Conservation (phyloP, 2,113 vertebrate species). For the Vulpes vulpes region DNA sequence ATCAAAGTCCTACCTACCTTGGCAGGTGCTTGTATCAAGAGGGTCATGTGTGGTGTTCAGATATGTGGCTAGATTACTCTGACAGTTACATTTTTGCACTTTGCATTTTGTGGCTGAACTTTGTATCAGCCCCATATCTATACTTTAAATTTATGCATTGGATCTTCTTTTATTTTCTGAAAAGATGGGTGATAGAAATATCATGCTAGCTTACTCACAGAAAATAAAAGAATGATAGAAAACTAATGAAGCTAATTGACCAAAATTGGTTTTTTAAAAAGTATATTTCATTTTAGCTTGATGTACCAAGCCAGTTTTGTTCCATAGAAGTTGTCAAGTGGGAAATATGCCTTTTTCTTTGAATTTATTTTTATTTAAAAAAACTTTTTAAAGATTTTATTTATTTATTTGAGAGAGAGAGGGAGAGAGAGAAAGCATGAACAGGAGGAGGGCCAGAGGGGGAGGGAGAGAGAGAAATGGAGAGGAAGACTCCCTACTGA, state of each 20-base stretch:
- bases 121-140: background rate
- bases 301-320: background rate
- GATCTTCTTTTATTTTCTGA: background rate
- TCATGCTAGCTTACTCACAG: background rate
- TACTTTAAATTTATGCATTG: background rate
- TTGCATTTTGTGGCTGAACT: background rate
- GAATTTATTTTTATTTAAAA: slow-evolving; percentile 9
- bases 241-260: background rate
- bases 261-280: background rate
- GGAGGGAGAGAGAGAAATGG: background rate
- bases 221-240: background rate
- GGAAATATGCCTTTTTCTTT: background rate
- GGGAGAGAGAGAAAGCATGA: too few species aligned
- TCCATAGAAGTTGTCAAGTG: background rate
- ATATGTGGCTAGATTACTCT: background rate
- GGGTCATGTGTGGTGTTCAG: too few species aligned
- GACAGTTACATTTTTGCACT: background rate
- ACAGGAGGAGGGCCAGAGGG: background rate
- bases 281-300: background rate
- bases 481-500: background rate
- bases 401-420: background rate
- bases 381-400: background rate
- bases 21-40: too few species aligned
- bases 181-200: background rate
- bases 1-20: background rate